Evolutionary conservation across 2,888 invertebrate genomes (phyloP).

Genomic region (Phaedon cochleariae): DNA sequence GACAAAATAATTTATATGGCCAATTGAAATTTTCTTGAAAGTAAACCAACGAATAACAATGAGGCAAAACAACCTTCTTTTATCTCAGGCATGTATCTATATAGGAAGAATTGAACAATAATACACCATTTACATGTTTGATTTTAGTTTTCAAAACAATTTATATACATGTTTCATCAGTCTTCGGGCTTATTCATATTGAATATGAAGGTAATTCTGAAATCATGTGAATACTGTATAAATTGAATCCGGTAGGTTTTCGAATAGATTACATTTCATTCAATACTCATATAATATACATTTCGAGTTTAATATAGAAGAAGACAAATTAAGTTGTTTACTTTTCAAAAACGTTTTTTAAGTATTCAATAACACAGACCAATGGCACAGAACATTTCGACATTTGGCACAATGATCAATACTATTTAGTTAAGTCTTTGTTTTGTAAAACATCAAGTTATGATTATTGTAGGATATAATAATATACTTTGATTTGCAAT

Average conservation of each 20-base stretch:
- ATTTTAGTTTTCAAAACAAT: slow-evolving; percentile 41
- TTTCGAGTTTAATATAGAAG: slow-evolving; percentile 34
- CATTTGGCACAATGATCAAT: slow-evolving; percentile 28
- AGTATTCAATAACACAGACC: slow-evolving; percentile 40
- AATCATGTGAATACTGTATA: slow-evolving; percentile 22
- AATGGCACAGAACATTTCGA: slow-evolving; percentile 45
- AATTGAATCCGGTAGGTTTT: not conserved
- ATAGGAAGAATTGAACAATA: slow-evolving; percentile 43
- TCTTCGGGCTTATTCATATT: slow-evolving; percentile 48
- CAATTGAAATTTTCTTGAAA: slow-evolving; percentile 29
- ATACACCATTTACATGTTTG: slow-evolving; percentile 39
- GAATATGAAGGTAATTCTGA: slow-evolving; percentile 32
- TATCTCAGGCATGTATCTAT: slow-evolving; percentile 10
- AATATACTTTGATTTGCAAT: not conserved
- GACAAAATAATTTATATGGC: slow-evolving; percentile 27
- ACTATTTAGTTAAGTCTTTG: slow-evolving; percentile 28
- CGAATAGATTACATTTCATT: not conserved
- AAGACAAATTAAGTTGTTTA: slow-evolving; percentile 34
- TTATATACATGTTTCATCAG: slow-evolving; percentile 48
- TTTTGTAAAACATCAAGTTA: not conserved
- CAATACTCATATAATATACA: slow-evolving; percentile 10
- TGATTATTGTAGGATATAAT: not conserved
- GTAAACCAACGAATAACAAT: slow-evolving; percentile 14
- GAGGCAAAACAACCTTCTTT: slow-evolving; percentile 8
- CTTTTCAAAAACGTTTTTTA: slow-evolving; percentile 30